Evolutionary conservation across 1,140 invertebrate species (phyloP), one percentile per base, ranked within the genome.

Genomic region (Latrodectus geometricus): DNA sequence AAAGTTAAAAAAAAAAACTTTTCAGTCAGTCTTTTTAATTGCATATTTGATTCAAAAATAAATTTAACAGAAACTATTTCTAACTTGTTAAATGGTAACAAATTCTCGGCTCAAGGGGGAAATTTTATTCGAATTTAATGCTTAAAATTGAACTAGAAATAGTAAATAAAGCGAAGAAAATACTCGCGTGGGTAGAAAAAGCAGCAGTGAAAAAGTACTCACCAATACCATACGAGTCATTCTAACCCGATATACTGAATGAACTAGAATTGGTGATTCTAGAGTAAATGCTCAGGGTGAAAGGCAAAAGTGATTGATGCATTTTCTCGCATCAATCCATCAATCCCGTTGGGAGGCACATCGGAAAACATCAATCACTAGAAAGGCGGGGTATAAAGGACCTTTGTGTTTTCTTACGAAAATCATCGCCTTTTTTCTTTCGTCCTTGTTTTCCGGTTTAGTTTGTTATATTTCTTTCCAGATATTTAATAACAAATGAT

Each of bases 351-450:
- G 79, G 79, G 79, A 81, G 52, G 49, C 79, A 70, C 72, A 81
- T 81, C 79, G 79, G 72, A 81, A 81, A 81, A 81, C 79, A 81
- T 81, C 79, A 81, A 81, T 81, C 79, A 81, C 12, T 49, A n/a
- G 68, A 52, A 81, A 81, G 79, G 78, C 54, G 61, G 66, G 61
- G 52, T 23, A 52, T 52, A 48, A 68, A 79, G 68, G 68, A 54
- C 50, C 56, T 35, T 79, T 79, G 49, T 79, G 35, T 77, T 77
- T 77, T 23, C 61, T 77, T 21, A n/a, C 17, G 56, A 12, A 14
- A 8, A 12, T 17, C 35, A 23, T 74, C 73, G 49, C 61, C 35
- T 77, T 73, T 73, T 20, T 52, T 15, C 56, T 15, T n/a, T 50
- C 72, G 52, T 74, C 52, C 49, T 74, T 74, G 9, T 20, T 12